phyloP scores from a whole-genome alignment of 2,797 vertebrate genomes.

The Nyctalus aviator region DNA sequence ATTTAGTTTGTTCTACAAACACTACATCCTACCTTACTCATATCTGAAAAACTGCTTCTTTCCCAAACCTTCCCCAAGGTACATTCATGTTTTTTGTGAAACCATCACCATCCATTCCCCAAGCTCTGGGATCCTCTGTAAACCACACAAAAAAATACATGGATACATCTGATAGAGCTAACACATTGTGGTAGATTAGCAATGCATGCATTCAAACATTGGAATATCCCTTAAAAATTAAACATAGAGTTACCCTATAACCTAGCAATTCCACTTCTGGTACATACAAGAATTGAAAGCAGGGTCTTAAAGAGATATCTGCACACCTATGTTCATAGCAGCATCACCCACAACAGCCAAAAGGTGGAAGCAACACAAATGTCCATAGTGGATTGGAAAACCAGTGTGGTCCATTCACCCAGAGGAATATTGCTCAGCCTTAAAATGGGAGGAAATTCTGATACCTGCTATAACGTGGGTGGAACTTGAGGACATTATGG shows the following conservation, averaged over 20 bases:
- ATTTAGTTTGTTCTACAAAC: background rate
- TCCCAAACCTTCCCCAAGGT: background rate
- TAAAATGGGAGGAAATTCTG: background rate
- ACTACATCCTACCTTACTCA: background rate
- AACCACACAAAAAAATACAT: background rate
- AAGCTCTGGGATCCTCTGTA: background rate
- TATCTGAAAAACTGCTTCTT: background rate
- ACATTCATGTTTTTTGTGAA: too few species aligned
- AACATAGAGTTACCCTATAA: too few species aligned
- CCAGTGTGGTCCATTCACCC: fast-evolving
- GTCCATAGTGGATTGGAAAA: background rate
- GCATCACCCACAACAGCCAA: fast-evolving
- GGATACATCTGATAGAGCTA: background rate
- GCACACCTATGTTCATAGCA: fast-evolving
- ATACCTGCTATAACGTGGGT: fast-evolving
- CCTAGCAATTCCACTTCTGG: background rate
- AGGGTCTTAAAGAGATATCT: fast-evolving
- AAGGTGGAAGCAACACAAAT: fast-evolving
- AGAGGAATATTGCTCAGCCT: fast-evolving
- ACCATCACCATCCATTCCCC: background rate
- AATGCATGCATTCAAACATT: background rate
- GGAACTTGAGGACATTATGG: fast-evolving
- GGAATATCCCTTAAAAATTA: background rate
- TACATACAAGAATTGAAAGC: fast-evolving
- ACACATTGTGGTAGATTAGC: background rate